Base-by-base conservation (phyloP, 1,140 invertebrate genomes). In the Pteromalus puparum region DNA sequence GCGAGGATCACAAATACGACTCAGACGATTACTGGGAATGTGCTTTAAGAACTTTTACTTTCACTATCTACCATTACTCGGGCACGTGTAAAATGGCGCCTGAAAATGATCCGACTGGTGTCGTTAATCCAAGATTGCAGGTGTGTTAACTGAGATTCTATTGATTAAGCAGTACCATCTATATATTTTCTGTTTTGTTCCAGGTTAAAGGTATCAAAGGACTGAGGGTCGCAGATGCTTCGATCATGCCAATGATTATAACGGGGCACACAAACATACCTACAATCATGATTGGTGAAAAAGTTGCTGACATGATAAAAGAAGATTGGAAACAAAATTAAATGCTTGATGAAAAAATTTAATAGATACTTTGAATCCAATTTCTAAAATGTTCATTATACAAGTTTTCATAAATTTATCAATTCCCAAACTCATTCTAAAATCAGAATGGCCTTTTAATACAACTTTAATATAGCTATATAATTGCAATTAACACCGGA, bases 1-100 rank as follows among this genome's bases (percentile, higher is more conserved):
- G 97, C 91, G 91, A 94, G 82, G 93, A 95, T 61, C 94, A 94
- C 70, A 90, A 92, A 0, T 95, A 95, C 87, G 95, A 95, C 67
- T 92, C 93, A 7, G 93, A 95, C 81, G 92, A 93, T 2, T 95
- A 95, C 87, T 95, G 95, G 94, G 91, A 90, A 84, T 96, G 95
- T 87, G 94, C 94, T 38, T 93, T 95, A 12, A 53, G 76, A 28
- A 91, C 95, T 81, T 92, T 95, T 89, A 92, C 93, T 28, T 92
- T 93, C 9, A 95, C 95, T 0, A 90, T 95, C 2, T 96, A 95
- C 85, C 96, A 96, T 46, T 67, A 70, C 21, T 88, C 92, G 75
- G 94, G 94, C 70, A 95, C 94, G 4, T 94, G 94, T 89, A 93
- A 93, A 86, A 95, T 95, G 94, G 95, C 94, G 15, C 81, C 83